phyloP scores from a whole-genome alignment of 2,113 vertebrate genomes.

The Upupa epops region DNA sequence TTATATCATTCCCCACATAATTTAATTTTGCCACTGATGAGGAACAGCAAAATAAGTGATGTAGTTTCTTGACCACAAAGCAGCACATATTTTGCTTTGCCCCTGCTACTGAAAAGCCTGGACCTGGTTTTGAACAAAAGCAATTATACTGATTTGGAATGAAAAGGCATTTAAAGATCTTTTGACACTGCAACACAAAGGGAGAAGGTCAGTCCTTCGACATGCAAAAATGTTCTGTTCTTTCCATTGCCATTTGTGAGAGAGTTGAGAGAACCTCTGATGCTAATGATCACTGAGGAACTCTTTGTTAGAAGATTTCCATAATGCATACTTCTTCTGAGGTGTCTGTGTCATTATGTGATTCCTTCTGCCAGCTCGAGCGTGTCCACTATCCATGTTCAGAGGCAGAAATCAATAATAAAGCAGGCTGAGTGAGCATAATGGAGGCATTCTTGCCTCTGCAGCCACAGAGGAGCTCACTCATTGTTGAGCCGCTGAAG shows the following conservation, averaged over 20 bases:
- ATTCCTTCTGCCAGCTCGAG: slow-evolving; percentile 63
- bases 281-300: slow-evolving; percentile 53
- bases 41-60: background rate
- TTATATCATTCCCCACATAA: background rate
- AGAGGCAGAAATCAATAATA: slow-evolving; percentile 44
- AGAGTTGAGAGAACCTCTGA: slow-evolving; percentile 41
- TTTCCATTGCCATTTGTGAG: slow-evolving; percentile 34
- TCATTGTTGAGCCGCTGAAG: background rate
- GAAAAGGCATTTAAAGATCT: slow-evolving; percentile 59
- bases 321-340: slow-evolving; percentile 51
- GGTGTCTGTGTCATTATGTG: slow-evolving; percentile 50
- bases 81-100: background rate
- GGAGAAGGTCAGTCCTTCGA: slow-evolving; percentile 3
- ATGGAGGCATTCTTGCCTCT: slow-evolving; percentile 13
- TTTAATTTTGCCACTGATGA: background rate
- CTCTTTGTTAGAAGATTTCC: slow-evolving; percentile 59
- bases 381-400: slow-evolving; percentile 57
- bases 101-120: background rate
- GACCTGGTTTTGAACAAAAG: slow-evolving; percentile 54
- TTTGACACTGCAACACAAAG: slow-evolving; percentile 54
- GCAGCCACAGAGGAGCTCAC: background rate
- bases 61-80: background rate
- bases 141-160: slow-evolving; percentile 51
- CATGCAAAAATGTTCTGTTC: slow-evolving; percentile 57
- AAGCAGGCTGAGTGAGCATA: slow-evolving; percentile 43